These are phyloP conservation scores for Seriola aureovittata DNA, from an alignment of 2,113 vertebrate genomes.

Conservation along the genomic window DNA sequence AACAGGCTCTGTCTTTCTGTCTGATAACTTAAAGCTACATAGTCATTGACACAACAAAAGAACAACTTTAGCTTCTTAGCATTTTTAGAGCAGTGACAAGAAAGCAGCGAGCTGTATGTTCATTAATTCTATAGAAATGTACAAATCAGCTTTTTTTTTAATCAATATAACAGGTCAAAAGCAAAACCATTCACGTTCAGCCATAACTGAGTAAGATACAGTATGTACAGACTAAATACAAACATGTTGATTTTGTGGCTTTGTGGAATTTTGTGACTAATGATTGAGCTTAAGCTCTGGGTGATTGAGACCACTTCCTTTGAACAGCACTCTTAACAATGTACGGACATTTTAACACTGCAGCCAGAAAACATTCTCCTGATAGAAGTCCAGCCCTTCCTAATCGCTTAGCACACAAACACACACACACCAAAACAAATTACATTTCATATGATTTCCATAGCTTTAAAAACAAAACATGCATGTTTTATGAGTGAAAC, in stretches of 20 bases:
- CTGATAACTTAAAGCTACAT: not conserved
- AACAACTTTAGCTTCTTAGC: not conserved
- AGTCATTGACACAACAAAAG: not conserved
- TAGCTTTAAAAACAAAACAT: not conserved
- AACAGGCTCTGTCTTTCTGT: not conserved
- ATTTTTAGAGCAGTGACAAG: not conserved
- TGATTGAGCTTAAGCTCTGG: not conserved
- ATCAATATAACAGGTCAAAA: not conserved
- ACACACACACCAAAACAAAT: not conserved
- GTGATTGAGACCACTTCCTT: constrained; percentile 38
- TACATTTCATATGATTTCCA: not conserved
- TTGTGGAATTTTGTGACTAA: not conserved
- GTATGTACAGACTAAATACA: not conserved
- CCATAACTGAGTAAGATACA: not conserved
- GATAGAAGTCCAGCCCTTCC: constrained; percentile 2
- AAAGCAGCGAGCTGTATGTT: not conserved
- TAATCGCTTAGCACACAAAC: not conserved
- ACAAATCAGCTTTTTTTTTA: not conserved
- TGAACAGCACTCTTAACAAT: constrained; percentile 36
- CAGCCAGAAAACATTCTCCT: constrained; percentile 16
- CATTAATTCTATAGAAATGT: not conserved
- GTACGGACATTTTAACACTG: constrained; percentile 7
- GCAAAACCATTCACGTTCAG: not conserved
- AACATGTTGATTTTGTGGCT: not conserved
- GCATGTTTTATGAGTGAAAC: not conserved